Evolutionary conservation across 2,797 vertebrate species (phyloP), one percentile per base, ranked within the genome.

Genomic region (Lagodon rhomboides): DNA sequence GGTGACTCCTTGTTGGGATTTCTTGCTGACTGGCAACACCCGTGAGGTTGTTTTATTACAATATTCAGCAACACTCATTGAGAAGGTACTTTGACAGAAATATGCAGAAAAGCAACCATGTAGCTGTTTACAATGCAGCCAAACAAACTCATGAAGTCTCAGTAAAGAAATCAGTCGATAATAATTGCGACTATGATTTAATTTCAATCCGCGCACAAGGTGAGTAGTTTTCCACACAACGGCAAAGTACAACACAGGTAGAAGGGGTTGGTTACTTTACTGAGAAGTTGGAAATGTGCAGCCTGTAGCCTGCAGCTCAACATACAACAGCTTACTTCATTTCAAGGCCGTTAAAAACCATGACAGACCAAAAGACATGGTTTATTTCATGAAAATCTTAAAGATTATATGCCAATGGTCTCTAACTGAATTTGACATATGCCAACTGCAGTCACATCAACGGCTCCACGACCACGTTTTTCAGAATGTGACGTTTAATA

Each of bases 131-230:
- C 55, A 44, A 3, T 6, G 0, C 55, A 68, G 27, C 38, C 41
- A 38, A 38, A 84, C 55, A 60, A 46, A 59, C 43, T 22, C 25
- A 17, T 43, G 7, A 23, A 20, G 25, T 43, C 68, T 46, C 8
- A 43, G 27, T 47, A 43, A 71, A 65, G 55, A 44, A n/a, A 50
- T 75, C 56, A 54, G 27, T 20, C 12, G 15, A 41, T 69, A 43
- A 59, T 53, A 54, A 27, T 55, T 44, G 55, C n/a, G 65, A 20
- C 4, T 1, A 22, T 3, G 7, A 17, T 23, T 55, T 22, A 12
- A 64, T 68, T 73, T 46, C 4, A 11, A 25, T 64, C 13, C 60
- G 16, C 6, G 0, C 62, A 56, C 18, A n/a, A 2, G n/a, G 22
- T 53, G 15, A 16, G 41, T 8, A 18, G 0, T 51, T 41, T 72